Evolutionary conservation across 2,888 invertebrate species (phyloP), one percentile per base, ranked within the genome.

Genomic region (Operophtera brumata): DNA sequence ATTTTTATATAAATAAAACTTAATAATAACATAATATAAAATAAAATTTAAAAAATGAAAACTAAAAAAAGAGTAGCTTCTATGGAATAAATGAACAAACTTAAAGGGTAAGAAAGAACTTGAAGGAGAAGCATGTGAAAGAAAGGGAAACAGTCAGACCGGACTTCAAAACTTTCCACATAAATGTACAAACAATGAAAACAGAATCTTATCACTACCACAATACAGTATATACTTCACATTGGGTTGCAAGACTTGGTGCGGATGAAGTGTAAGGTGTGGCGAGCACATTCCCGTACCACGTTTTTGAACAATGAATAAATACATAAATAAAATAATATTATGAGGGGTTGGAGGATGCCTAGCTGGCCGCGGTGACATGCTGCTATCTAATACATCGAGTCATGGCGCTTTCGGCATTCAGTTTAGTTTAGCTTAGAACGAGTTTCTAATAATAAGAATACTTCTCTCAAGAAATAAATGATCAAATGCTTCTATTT

Each of bases 321-420:
- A 51, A 61, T 47, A 82, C 77, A 82, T 48, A 81, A 77, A 84
- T 32, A 80, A 76, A 83, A 80, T 71, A 73, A 65, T 69, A 69
- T 76, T 79, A 86, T 84, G 86, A 82, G 85, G 90, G 91, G 91
- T 91, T 91, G 91, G 91, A 91, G 91, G 91, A 90, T 82, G 89
- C 91, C 91, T 90, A 84, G 84, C 82, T 81, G 87, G 86, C 86
- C 76, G 79, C 78, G 84, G 83, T 82, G 86, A 85, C 90, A 91
- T 91, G 91, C 91, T 84, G 82, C 83, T 82, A 51, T 56, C 44
- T 57, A 62, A 13, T 37, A 44, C 43, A 36, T 47, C 12, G 6
- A 61, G 59, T 62, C 59, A 58, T 61, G 13, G 44, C 49, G 56
- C 58, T 59, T 54, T 60, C 51, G 48, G 58, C 28, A 35, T 2